Evolutionary conservation across 2,797 vertebrate genomes (phyloP).

Genomic region (Oreochromis mossambicus): DNA sequence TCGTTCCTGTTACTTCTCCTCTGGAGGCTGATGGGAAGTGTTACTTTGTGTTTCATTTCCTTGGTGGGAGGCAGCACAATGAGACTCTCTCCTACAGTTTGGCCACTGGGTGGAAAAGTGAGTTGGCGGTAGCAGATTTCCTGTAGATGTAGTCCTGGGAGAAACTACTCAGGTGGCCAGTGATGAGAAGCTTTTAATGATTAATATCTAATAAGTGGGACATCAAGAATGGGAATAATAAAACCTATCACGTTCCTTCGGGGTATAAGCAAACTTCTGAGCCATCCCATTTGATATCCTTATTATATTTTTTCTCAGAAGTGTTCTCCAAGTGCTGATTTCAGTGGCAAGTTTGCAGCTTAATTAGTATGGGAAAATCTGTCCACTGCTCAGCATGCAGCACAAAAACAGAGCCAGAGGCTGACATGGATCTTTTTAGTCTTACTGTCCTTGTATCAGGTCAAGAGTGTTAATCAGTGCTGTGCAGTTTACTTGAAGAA

Average conservation of each 20-base stretch:
- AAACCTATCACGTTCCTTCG: neutral
- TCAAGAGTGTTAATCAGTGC: neutral
- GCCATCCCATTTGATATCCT: conserved; percentile 1
- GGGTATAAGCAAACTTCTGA: neutral
- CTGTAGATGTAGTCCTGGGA: neutral
- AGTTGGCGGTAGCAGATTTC: conserved; percentile 7
- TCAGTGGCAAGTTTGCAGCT: neutral
- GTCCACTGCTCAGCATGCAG: neutral
- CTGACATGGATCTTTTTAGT: neutral
- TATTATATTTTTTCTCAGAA: neutral
- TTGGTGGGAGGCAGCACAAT: conserved; percentile 4
- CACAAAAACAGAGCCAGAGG: neutral
- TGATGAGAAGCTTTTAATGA: conserved; percentile 28
- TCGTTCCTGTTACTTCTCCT: conserved; percentile 2
- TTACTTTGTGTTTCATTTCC: conserved; percentile 7
- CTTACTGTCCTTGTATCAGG: neutral
- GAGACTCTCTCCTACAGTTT: conserved; percentile 1
- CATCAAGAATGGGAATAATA: conserved; percentile 14
- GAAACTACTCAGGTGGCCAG: neutral
- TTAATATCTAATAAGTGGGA: conserved; percentile 31
- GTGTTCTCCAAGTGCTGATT: neutral
- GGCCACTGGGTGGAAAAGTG: conserved; percentile 4
- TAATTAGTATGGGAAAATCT: conserved; percentile 11
- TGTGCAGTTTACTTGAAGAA: neutral
- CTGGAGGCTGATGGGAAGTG: conserved; percentile 12